These are phyloP conservation scores for Mythimna albipuncta DNA, from an alignment of 2,888 invertebrate species.

Conservation along the genomic window DNA sequence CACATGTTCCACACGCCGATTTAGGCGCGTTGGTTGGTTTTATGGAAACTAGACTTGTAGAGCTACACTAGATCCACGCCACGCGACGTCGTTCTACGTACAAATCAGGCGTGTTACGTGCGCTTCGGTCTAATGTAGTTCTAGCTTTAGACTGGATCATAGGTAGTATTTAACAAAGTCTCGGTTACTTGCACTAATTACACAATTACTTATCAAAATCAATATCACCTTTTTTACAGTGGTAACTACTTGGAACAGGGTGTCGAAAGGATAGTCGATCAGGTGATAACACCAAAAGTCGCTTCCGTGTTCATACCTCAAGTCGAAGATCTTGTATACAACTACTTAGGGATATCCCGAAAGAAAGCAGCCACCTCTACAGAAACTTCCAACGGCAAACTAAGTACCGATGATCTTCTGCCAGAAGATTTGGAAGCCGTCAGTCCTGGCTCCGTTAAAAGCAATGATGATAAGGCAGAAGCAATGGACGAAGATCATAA, in stretches of 20 bases:
- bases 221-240: constrained; percentile 86
- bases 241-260: constrained; percentile 97
- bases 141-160: no score
- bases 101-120: no score
- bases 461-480: constrained; percentile 85
- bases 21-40: no score
- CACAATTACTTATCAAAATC: background rate
- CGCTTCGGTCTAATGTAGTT: no score
- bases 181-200: no score
- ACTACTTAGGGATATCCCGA: constrained; percentile 95
- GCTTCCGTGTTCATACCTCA: constrained; percentile 96
- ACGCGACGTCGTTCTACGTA: no score
- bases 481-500: constrained; percentile 74
- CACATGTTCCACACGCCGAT: no score
- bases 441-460: constrained; percentile 94
- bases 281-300: constrained; percentile 98
- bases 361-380: constrained; percentile 87
- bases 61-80: no score
- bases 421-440: constrained; percentile 95
- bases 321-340: constrained; percentile 97
- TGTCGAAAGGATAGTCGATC: constrained; percentile 98
- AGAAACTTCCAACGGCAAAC: constrained; percentile 79
- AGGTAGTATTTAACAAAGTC: no score
- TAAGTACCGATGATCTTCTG: constrained; percentile 89
- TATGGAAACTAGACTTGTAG: no score